Evolutionary conservation across 2,888 invertebrate species (phyloP).

Genomic region (Andrena chrysosceles): DNA sequence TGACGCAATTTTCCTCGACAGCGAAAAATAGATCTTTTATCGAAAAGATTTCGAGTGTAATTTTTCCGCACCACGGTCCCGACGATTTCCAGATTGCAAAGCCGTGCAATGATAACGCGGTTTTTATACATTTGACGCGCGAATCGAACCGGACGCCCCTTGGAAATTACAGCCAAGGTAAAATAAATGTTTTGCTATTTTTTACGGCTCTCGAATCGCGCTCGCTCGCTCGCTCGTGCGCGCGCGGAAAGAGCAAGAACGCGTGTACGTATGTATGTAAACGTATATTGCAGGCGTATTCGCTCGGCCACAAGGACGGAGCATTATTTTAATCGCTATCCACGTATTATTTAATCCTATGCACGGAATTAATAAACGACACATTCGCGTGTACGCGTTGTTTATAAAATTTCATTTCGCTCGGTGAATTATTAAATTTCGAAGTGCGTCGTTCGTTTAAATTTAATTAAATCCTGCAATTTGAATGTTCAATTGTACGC

Average conservation of each 20-base stretch:
- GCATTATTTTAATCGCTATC: conserved; percentile 54
- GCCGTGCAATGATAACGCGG: conserved; percentile 17
- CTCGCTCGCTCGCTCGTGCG: neutral
- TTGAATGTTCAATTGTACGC: conserved; percentile 18
- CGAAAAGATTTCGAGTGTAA: conserved; percentile 28
- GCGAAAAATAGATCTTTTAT: conserved; percentile 50
- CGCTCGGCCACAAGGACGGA: conserved; percentile 39
- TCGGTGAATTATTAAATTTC: conserved; percentile 30
- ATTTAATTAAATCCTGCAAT: conserved; percentile 36
- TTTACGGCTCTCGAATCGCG: conserved; percentile 38
- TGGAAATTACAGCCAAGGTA: conserved; percentile 52
- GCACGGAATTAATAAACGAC: conserved; percentile 43
- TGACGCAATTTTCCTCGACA: conserved; percentile 37
- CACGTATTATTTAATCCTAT: conserved; percentile 53
- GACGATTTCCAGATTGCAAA: neutral
- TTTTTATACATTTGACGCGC: conserved; percentile 19
- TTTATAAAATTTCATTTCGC: conserved; percentile 14
- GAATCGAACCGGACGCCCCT: conserved; percentile 19
- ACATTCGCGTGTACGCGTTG: neutral
- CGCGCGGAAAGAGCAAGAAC: neutral
- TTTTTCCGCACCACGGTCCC: neutral
- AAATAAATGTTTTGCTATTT: conserved; percentile 56
- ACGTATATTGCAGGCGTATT: neutral
- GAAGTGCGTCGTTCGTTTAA: neutral
- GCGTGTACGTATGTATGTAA: neutral